Percentiles rank a stretch among this genome's conserved stretches.
Evolutionary conservation across 2,113 vertebrate species (phyloP).

Genomic region (Indri indri): DNA sequence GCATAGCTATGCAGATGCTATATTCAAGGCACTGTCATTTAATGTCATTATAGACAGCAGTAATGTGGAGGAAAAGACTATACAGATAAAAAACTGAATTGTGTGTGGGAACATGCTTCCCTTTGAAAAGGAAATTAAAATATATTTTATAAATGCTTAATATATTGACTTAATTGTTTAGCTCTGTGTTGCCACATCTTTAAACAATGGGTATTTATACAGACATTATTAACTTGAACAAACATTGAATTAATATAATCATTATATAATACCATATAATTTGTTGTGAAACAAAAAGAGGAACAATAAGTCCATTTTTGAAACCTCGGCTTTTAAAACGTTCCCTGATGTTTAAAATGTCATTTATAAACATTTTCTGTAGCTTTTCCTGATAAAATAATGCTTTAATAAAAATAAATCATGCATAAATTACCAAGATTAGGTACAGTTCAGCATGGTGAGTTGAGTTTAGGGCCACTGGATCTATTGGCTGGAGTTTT

Average conservation of each 20-base stretch:
- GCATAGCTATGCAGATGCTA: neutral
- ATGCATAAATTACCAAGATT: neutral
- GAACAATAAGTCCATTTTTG: neutral
- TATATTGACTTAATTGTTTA: constrained; percentile 31
- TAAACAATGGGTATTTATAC: constrained; percentile 51
- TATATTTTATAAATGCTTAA: constrained; percentile 54
- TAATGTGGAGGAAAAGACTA: neutral
- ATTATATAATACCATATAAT: neutral
- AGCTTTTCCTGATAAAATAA: neutral
- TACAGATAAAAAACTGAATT: constrained; percentile 14
- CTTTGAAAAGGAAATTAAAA: constrained; percentile 43
- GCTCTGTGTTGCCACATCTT: neutral
- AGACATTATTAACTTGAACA: constrained; percentile 46
- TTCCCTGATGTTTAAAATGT: neutral
- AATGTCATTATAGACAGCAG: neutral
- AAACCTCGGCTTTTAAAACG: neutral
- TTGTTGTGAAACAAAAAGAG: neutral
- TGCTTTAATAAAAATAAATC: neutral
- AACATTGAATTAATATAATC: neutral
- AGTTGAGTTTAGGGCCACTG: neutral
- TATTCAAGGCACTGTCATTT: neutral
- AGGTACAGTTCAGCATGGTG: neutral
- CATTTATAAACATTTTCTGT: neutral
- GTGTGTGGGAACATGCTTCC: neutral
- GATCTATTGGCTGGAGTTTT: neutral